Evolutionary conservation across 2,113 vertebrate species (phyloP).

Genomic region (Myotis lucifugus): DNA sequence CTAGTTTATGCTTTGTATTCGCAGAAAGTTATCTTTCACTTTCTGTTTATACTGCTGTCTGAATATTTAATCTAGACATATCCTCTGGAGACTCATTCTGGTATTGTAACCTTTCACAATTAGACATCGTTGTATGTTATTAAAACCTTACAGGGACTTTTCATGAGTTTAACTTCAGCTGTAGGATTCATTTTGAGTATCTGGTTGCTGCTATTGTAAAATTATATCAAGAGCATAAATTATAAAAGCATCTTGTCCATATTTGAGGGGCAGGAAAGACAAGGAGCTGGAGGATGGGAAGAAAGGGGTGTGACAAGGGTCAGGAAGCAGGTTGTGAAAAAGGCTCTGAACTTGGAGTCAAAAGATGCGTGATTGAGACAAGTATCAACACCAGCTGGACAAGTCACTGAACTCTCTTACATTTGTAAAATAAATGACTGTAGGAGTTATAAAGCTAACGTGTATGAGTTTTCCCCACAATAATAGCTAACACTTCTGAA

Average conservation of each 20-base stretch:
- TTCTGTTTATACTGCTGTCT: neutral
- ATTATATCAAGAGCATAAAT: neutral
- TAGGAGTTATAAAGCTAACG: neutral
- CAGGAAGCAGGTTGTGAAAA: neutral
- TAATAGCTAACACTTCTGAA: neutral
- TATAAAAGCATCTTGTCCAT: neutral
- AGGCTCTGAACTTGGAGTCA: neutral
- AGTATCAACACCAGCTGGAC: neutral
- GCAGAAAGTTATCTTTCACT: constrained; percentile 18
- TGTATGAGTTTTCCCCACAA: neutral
- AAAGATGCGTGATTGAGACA: neutral
- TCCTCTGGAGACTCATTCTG: neutral
- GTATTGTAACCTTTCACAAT: neutral
- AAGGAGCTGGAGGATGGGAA: neutral
- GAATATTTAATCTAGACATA: neutral
- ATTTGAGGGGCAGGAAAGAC: neutral
- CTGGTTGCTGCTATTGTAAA: neutral
- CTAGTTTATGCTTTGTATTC: neutral
- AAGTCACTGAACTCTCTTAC: neutral
- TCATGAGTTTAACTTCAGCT: constrained; percentile 19
- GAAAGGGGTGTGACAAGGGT: neutral
- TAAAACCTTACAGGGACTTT: neutral
- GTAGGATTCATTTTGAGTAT: constrained; percentile 3
- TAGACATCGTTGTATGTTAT: neutral
- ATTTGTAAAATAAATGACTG: constrained; percentile 12